Conservation (phyloP, 2,113 vertebrate species). For the Ivindomyrus marchei region DNA sequence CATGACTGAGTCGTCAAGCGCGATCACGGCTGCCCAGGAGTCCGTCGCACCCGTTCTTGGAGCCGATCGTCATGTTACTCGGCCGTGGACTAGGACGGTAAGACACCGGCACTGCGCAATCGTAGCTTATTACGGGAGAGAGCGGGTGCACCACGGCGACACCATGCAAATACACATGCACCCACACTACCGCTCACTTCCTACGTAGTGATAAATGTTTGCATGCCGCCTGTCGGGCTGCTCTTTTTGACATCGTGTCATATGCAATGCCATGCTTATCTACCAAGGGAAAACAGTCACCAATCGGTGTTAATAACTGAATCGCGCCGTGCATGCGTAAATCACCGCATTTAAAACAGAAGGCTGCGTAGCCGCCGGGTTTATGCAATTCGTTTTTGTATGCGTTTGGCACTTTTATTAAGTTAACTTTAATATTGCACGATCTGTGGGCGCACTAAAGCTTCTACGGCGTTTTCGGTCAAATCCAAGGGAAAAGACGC, state of each 20-base stretch:
- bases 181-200: background rate
- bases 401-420: background rate
- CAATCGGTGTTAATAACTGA: background rate
- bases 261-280: background rate
- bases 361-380: background rate
- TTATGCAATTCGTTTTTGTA: background rate
- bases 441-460: background rate
- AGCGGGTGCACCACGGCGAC: background rate
- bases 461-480: background rate
- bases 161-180: background rate
- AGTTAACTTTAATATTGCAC: background rate
- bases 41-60: background rate
- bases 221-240: background rate
- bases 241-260: background rate
- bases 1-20: background rate
- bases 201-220: background rate
- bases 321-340: background rate
- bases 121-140: background rate
- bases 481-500: background rate
- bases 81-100: slow-evolving; percentile 16
- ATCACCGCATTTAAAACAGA: background rate
- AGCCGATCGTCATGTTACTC: slow-evolving; percentile 7
- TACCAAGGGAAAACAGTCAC: background rate
- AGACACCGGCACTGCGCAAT: background rate
- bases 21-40: background rate